These are phyloP conservation scores for Aselliscus stoliczkanus DNA, from an alignment of 2,797 vertebrate species.

Conservation along the genomic window DNA sequence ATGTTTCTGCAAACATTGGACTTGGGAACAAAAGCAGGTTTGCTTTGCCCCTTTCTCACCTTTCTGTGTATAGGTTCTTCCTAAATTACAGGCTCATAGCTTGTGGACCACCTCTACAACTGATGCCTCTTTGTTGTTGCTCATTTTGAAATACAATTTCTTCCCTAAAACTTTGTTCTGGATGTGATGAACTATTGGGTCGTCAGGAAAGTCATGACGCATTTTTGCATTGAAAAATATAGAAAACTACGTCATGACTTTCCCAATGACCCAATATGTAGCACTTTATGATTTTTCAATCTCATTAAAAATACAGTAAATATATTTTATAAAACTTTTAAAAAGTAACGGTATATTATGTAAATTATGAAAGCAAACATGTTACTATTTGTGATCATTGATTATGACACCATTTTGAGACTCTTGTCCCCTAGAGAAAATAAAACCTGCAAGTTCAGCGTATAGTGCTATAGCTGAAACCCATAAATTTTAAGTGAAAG, in stretches of 20 bases:
- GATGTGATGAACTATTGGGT: neutral
- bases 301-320: neutral
- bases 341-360: neutral
- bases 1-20: neutral
- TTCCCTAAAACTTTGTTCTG: conserved; percentile 9
- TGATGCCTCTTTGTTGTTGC: neutral
- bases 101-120: neutral
- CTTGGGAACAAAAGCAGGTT: neutral
- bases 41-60: neutral
- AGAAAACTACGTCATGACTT: no score
- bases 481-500: neutral
- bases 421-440: neutral
- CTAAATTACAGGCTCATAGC: neutral
- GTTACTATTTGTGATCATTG: neutral
- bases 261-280: no score
- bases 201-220: no score
- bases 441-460: neutral
- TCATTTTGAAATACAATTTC: conserved; percentile 25
- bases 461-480: neutral
- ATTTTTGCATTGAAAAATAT: no score
- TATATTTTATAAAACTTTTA: neutral
- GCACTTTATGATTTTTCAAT: neutral
- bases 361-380: neutral
- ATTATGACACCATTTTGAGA: neutral
- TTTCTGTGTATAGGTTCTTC: neutral